A percentile compares a stretch with the other conserved stretches of the same genome.
Conservation (phyloP, 2,888 invertebrate species). For the Sarcophaga variegata region DNA sequence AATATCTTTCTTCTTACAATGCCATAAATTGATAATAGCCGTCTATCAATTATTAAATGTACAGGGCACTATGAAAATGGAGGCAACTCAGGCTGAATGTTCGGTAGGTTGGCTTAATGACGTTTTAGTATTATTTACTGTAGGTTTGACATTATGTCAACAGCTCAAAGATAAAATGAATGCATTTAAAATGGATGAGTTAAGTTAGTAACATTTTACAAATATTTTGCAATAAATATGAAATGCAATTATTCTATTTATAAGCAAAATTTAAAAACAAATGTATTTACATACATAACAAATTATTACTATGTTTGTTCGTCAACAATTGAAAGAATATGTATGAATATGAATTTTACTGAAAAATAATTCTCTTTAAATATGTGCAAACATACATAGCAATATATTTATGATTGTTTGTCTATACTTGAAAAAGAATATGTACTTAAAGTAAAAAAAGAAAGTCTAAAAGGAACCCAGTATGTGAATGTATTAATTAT, state of each 20-base stretch:
- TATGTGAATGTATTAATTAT: constrained; percentile 52
- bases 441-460: constrained; percentile 47
- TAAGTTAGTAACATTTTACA: constrained; percentile 68
- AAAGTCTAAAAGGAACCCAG: not conserved
- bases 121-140: constrained; percentile 92
- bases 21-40: constrained; percentile 95
- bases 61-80: constrained; percentile 92
- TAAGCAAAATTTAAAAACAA: not conserved
- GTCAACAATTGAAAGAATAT: not conserved
- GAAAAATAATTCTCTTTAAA: constrained; percentile 12
- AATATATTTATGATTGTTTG: constrained; percentile 24
- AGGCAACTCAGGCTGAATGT: constrained; percentile 94
- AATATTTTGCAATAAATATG: not conserved
- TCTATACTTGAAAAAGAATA: constrained; percentile 5
- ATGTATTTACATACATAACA: constrained; percentile 3
- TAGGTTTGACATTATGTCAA: constrained; percentile 95
- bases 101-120: constrained; percentile 97
- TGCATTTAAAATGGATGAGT: constrained; percentile 70
- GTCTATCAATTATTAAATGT: constrained; percentile 93
- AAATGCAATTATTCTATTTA: constrained; percentile 3
- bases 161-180: constrained; percentile 96
- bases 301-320: constrained; percentile 26
- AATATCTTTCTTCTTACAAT: constrained; percentile 97
- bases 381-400: constrained; percentile 26
- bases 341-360: too few relatives aligned